These are phyloP conservation scores for Scopus umbretta DNA, from an alignment of 2,113 vertebrate species.

Conservation along the genomic window DNA sequence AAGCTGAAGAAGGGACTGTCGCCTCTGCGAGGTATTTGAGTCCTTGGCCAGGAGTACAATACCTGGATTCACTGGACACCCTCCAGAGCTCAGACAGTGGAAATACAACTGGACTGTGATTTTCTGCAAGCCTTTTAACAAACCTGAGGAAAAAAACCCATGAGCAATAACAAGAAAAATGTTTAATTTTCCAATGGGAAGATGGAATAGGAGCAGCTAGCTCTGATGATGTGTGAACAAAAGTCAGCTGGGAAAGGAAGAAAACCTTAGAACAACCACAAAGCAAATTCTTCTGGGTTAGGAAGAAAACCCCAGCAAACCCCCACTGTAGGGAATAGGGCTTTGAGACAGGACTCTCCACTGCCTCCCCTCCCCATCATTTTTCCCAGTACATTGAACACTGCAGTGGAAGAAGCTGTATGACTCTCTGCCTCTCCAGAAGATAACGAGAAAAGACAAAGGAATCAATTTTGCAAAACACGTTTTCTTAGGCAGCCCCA, in stretches of 20 bases:
- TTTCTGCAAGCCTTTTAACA: not conserved
- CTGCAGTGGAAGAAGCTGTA: not conserved
- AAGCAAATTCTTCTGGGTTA: not conserved
- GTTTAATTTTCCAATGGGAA: not conserved
- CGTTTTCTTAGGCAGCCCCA: not conserved
- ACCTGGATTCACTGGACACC: not conserved
- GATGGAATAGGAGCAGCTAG: not conserved
- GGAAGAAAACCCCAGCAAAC: not conserved
- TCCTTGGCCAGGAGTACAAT: not conserved
- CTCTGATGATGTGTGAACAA: not conserved
- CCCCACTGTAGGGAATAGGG: not conserved
- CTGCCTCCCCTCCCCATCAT: not conserved
- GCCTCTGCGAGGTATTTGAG: not conserved
- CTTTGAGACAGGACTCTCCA: not conserved
- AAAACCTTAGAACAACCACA: not conserved
- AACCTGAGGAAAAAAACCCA: not conserved
- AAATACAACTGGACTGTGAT: not conserved
- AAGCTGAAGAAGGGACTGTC: not conserved
- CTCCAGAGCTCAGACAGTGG: not conserved
- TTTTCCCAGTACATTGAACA: not conserved
- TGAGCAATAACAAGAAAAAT: not conserved
- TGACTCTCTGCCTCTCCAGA: not conserved
- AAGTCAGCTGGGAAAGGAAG: not conserved
- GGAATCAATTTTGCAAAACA: not conserved
- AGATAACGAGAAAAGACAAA: not conserved